These are phyloP conservation scores for Probaryconus sp. DNA, from an alignment of 1,140 invertebrate genomes.

Conservation along the genomic window DNA sequence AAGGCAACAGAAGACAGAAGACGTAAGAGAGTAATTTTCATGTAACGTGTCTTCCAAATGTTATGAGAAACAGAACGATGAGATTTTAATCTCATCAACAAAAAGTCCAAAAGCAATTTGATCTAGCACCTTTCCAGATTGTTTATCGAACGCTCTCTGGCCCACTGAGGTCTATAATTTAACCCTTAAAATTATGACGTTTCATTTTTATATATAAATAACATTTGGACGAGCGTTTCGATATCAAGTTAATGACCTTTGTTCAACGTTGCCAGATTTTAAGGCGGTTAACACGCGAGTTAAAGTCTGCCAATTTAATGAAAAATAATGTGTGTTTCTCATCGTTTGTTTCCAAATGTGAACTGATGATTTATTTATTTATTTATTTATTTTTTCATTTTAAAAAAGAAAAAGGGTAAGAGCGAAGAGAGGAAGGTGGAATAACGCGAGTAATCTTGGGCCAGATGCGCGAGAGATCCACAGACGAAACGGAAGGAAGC, in stretches of 20 bases:
- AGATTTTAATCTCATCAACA: slow-evolving; percentile 30
- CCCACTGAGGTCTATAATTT: slow-evolving; percentile 34
- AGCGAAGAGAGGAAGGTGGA: slow-evolving; percentile 37
- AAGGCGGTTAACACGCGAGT: too few relatives aligned
- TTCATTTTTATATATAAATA: slow-evolving; percentile 27
- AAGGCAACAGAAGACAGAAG: slow-evolving; percentile 29
- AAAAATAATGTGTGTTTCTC: too few relatives aligned
- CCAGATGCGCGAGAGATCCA: slow-evolving; percentile 59
- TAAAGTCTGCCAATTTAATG: too few relatives aligned
- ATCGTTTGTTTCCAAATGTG: too few relatives aligned
- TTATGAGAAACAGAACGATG: slow-evolving; percentile 36
- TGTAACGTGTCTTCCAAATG: slow-evolving; percentile 52
- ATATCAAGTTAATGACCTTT: slow-evolving; percentile 16
- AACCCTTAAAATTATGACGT: slow-evolving; percentile 40
- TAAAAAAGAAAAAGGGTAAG: slow-evolving; percentile 14
- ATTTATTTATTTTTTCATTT: too few relatives aligned
- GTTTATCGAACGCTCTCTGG: slow-evolving; percentile 14
- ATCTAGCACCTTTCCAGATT: slow-evolving; percentile 25
- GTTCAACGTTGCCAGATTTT: too few relatives aligned
- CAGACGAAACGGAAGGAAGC: slow-evolving; percentile 73
- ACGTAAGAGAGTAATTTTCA: slow-evolving; percentile 18
- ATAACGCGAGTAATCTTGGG: slow-evolving; percentile 46
- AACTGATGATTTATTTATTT: too few relatives aligned
- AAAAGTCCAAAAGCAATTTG: slow-evolving; percentile 11
- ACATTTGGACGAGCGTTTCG: too few relatives aligned